These are phyloP conservation scores for Thalassoma bifasciatum DNA, from an alignment of 2,113 vertebrate species.

Conservation along the genomic window DNA sequence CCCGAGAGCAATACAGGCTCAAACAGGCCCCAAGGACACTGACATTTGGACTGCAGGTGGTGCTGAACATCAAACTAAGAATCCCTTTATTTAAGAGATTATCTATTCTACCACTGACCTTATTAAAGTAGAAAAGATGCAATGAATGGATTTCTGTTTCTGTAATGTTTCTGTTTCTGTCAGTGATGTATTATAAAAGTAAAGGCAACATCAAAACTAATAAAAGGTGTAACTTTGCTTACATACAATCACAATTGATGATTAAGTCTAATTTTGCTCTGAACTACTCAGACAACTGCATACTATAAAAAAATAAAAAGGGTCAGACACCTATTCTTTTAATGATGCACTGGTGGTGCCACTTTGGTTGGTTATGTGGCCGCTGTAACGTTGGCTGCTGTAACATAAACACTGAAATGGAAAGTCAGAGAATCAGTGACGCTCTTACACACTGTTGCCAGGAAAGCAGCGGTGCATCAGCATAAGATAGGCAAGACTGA, in stretches of 20 bases:
- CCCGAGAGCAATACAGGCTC: too few species aligned
- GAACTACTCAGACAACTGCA: not conserved
- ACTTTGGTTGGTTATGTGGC: not conserved
- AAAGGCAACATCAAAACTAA: too few species aligned
- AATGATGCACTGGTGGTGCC: not conserved
- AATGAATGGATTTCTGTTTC: too few species aligned
- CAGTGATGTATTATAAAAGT: not conserved
- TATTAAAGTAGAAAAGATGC: too few species aligned
- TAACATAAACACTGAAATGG: not conserved
- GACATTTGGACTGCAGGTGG: too few species aligned
- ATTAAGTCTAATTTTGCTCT: too few species aligned
- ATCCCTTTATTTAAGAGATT: too few species aligned
- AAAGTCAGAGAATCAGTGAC: not conserved
- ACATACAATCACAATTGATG: too few species aligned
- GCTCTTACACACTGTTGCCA: not conserved
- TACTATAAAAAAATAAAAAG: not conserved
- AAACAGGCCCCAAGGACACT: too few species aligned
- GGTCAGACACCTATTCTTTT: not conserved
- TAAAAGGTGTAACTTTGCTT: not conserved
- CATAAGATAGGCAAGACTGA: conserved; percentile 11
- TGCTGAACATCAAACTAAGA: too few species aligned
- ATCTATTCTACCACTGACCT: too few species aligned
- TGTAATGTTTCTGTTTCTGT: not conserved
- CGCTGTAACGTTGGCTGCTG: not conserved
- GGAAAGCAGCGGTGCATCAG: not conserved